Evolutionary conservation across 2,888 invertebrate species (phyloP), one percentile per base, ranked within the genome.

Genomic region (Tenthredo mesomela): DNA sequence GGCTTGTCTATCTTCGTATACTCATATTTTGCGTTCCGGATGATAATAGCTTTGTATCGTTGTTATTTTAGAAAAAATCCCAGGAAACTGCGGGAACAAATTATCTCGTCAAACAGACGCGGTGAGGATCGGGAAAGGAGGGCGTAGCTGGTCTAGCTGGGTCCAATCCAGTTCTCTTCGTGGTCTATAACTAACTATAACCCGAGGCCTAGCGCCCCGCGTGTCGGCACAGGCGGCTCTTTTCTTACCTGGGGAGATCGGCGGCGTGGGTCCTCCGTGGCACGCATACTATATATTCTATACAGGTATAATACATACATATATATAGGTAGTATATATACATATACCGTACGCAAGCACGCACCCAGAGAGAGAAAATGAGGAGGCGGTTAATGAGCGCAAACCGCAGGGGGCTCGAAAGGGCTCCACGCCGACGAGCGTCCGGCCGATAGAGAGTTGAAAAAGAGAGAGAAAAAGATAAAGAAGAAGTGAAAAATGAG

Each of bases 171-270:
- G 58, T 85, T 86, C 86, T 87, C 86, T 85, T 86, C 67, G 50
- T 82, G 82, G 82, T 85, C 87, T 84, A 86, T 87, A 87, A 87
- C 90, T 91, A 91, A 91, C 91, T 90, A 80, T 80, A 90, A 91
- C 88, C 89, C 90, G 89, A 88, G 88, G 89, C 88, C 91, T 93
- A 93, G 92, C 93, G 91, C 93, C 93, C 92, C 91, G 92, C 92
- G 93, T 93, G 93, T 93, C 91, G 92, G 92, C 90, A 89, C 89
- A 93, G 93, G 92, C 93, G 93, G 92, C 93, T 93, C 87, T 91
- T 93, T 92, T 93, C 91, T 92, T 93, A 93, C 93, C 93, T 93
- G 93, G 91, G 90, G 89, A 90, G 85, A 84, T 75, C 77, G 77
- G 29, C 77, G 77, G 77, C 77, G 77, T 77, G 77, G 77, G 50